phyloP scores from a whole-genome alignment of 2,888 invertebrate genomes.

The Cosmia trapezina region DNA sequence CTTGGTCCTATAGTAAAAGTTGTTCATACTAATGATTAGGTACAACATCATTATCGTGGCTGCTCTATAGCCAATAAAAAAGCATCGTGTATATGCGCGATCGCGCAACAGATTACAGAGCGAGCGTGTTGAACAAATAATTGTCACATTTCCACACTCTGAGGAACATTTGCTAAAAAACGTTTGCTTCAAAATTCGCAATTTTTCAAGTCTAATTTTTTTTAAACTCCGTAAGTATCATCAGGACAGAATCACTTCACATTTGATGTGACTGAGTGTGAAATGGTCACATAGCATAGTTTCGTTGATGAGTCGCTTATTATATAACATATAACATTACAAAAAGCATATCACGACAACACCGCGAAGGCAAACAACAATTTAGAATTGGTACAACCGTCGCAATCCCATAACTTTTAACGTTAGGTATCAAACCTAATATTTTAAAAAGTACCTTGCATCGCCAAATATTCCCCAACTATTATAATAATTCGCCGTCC shows the following conservation, averaged over 20 bases:
- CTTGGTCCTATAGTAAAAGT: too few relatives aligned
- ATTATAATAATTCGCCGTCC: slow-evolving; percentile 43
- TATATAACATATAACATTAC: slow-evolving; percentile 33
- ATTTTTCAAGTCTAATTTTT: neutral
- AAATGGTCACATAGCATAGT: slow-evolving; percentile 51
- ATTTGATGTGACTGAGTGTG: slow-evolving; percentile 31
- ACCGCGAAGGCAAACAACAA: slow-evolving; percentile 60
- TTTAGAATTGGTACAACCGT: slow-evolving; percentile 50
- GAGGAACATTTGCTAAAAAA: slow-evolving; percentile 10
- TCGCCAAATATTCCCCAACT: slow-evolving; percentile 50
- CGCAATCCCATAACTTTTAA: slow-evolving; percentile 43
- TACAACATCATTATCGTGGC: too few relatives aligned
- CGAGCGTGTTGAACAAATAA: slow-evolving; percentile 38
- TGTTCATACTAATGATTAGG: too few relatives aligned
- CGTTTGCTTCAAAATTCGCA: neutral
- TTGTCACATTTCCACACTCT: slow-evolving; percentile 14
- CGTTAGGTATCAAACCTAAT: slow-evolving; percentile 39
- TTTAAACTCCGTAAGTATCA: neutral
- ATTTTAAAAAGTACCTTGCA: slow-evolving; percentile 57
- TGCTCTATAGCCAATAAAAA: too few relatives aligned
- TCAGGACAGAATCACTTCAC: slow-evolving; percentile 20
- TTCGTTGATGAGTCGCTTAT: slow-evolving; percentile 58
- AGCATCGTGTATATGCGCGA: slow-evolving; percentile 5
- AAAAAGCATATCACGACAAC: slow-evolving; percentile 53
- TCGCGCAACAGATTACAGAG: slow-evolving; percentile 14